These are phyloP conservation scores for Tridacna gigas DNA, from an alignment of 2,888 invertebrate genomes.

Conservation along the genomic window DNA sequence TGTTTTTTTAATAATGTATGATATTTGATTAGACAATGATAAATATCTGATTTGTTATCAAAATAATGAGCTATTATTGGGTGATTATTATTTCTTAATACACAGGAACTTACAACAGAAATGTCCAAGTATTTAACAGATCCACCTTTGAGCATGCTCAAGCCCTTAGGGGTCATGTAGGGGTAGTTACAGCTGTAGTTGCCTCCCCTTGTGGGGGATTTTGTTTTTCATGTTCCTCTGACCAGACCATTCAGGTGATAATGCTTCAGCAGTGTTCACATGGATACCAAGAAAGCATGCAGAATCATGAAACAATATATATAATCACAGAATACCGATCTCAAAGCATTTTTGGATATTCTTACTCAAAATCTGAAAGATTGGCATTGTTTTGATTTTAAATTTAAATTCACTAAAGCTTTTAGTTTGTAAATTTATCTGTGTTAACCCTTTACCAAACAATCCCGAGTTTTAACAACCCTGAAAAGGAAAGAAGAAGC, in stretches of 20 bases:
- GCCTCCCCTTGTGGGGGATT: conserved; percentile 78
- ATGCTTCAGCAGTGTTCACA: background rate
- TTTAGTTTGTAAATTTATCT: too few species aligned
- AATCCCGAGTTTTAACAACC: too few species aligned
- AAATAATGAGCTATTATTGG: background rate
- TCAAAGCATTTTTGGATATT: too few species aligned
- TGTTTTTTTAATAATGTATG: too few species aligned
- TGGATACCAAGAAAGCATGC: conserved; percentile 16
- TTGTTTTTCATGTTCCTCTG: conserved; percentile 80
- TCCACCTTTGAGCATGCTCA: conserved; percentile 71
- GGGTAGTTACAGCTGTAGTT: conserved; percentile 73
- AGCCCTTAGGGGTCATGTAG: conserved; percentile 80
- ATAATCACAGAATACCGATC: too few species aligned
- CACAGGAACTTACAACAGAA: conserved; percentile 81
- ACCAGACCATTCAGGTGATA: conserved; percentile 78
- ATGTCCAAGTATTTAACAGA: conserved; percentile 78
- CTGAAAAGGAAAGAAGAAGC: too few species aligned
- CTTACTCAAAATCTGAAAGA: too few species aligned
- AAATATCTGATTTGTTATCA: background rate
- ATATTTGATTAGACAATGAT: too few species aligned
- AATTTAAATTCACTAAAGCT: too few species aligned
- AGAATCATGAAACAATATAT: too few species aligned
- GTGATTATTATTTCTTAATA: background rate
- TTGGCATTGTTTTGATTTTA: too few species aligned
- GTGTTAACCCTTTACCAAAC: too few species aligned